Evolutionary conservation across 2,113 vertebrate species (phyloP).

Genomic region (Sterrhoptilus dennistouni): DNA sequence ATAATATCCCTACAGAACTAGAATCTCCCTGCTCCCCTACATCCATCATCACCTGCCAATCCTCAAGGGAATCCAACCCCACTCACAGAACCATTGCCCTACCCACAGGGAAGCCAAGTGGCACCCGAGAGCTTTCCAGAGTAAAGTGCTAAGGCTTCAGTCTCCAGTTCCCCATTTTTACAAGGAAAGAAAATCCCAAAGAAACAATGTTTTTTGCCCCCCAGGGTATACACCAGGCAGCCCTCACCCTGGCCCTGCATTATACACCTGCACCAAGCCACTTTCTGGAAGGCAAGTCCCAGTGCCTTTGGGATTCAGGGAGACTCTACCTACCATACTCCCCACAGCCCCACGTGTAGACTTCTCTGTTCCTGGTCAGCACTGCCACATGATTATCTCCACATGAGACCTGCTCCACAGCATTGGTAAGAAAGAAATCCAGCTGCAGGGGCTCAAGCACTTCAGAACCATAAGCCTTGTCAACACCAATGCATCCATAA

Average conservation of each 20-base stretch:
- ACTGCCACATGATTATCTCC: slow-evolving; percentile 96
- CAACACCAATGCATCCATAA: slow-evolving; percentile 93
- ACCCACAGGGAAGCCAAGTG: background rate
- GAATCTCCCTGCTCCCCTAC: background rate
- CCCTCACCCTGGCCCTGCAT: background rate
- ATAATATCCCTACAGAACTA: background rate
- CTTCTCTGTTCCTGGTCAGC: slow-evolving; percentile 85
- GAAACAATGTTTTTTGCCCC: background rate
- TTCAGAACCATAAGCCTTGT: slow-evolving; percentile 81
- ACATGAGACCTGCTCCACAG: slow-evolving; percentile 91
- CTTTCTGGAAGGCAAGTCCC: background rate
- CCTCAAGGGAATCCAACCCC: background rate
- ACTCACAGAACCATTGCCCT: background rate
- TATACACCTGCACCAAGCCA: background rate
- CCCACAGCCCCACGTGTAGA: slow-evolving; percentile 96
- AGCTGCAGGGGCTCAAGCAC: slow-evolving; percentile 89
- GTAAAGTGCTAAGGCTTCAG: background rate
- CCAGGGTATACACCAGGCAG: background rate
- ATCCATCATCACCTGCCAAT: background rate
- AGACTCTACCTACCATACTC: slow-evolving; percentile 84
- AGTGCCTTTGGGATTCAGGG: background rate
- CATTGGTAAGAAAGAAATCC: slow-evolving; percentile 88
- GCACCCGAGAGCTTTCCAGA: background rate
- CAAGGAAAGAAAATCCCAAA: background rate
- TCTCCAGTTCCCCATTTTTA: background rate